Base-by-base conservation (phyloP, 2,888 invertebrate genomes). In the Clusia tigrina region DNA sequence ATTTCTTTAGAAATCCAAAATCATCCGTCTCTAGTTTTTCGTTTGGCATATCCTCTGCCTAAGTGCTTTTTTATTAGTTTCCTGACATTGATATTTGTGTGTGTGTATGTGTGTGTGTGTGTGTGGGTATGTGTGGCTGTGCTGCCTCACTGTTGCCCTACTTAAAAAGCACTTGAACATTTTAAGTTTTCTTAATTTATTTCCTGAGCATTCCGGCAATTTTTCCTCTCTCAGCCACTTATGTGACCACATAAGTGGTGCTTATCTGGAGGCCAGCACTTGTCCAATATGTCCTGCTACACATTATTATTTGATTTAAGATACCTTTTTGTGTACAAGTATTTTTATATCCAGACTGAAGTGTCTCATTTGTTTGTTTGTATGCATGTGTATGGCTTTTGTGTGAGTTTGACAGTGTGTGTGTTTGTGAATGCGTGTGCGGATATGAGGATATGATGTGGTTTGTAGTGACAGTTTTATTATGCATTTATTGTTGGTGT, bases 151-250 rank as follows among this genome's bases (percentile, higher is more conserved):
- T 32, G 12, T 12, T 32, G 32, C 6, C 42, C 42, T 42, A 42
- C 42, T 42, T 42, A 42, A 42, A 42, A 42, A 15, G 20, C 48
- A 18, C 48, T 48, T 48, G 6, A 48, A 48, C 22, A 20, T 48
- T 48, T 48, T 48, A 20, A 48, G 48, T 48, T 48, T 48, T 48
- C 48, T 22, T 48, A 48, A 48, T 48, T 48, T 48, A 48, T 48
- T 48, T 48, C 20, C 20, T 48, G 10, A 15, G 22, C 48, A 48
- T 48, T 48, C 48, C 48, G 22, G 15, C 48, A 48, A 48, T 48
- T 48, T 48, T 22, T 48, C 3, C 6, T n/a, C n/a, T n/a, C n/a
- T 42, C 15, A 22, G 48, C 20, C 48, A 48, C 48, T 48, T 48
- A 18, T 48, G 48, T 48, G 48, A 3, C 48, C 48, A 48, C 22